Evolutionary conservation across 2,113 vertebrate species (phyloP), one percentile per base, ranked within the genome.

Genomic region (Bufo gargarizans): DNA sequence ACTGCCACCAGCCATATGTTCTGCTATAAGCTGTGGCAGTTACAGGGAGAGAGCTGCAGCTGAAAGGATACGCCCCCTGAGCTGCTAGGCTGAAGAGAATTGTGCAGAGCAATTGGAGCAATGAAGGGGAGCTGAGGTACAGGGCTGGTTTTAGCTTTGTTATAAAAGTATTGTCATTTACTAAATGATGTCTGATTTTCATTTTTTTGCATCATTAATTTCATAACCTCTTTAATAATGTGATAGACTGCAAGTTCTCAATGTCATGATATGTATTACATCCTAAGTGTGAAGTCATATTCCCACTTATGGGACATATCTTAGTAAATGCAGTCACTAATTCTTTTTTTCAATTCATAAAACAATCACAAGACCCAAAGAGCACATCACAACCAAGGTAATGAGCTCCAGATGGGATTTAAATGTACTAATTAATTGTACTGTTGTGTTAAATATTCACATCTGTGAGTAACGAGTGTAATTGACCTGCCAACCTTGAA

Each of bases 331-430:
- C 49, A 67, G 67, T 77, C 33, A 45, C 16, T 77, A 65, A 55
- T n/a, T 77, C 50, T 50, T 77, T 55, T 55, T 71, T 82, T 72
- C 55, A 53, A 33, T 14, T 61, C 77, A 49, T 83, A 76, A 43
- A 78, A 67, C 58, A 55, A 76, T 77, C 22, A 22, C n/a, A 84
- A 43, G n/a, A 77, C 67, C 71, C 82, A 56, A 49, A 33, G 72
- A 77, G 72, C 63, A 65, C 71, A 77, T 84, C 72, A 69, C 61
- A 65, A 88, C 87, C 22, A 56, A 78, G 49, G 59, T 89, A 89
- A 89, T 89, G 87, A 78, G 72, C 49, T 45, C 81, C 87, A 89
- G 87, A 89, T 89, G 87, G 87, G 87, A 89, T 55, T 84, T 89
- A 78, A 56, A 69, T 89, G 82, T 84, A 89, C 81, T 89, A 89